These are phyloP conservation scores for Nannoperca obscura DNA, from an alignment of 2,797 vertebrate genomes.

Conservation along the genomic window DNA sequence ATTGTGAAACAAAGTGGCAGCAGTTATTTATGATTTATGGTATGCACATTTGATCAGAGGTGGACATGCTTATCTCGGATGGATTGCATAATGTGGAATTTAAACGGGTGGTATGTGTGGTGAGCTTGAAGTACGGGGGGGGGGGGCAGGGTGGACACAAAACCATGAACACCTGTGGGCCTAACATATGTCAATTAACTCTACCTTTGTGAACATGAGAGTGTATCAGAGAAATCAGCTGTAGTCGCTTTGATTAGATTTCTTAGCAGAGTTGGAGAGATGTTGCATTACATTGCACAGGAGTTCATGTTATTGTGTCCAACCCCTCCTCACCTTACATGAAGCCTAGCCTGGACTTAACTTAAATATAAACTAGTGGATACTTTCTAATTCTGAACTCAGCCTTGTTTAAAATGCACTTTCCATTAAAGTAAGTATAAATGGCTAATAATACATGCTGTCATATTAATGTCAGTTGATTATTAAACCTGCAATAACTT, in stretches of 20 bases:
- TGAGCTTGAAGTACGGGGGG: neutral
- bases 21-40: neutral
- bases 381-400: neutral
- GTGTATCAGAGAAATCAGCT: neutral
- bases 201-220: neutral
- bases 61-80: slow-evolving; percentile 24
- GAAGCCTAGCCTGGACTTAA: neutral
- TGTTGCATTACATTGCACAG: neutral
- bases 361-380: neutral
- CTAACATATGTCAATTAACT: neutral
- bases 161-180: neutral
- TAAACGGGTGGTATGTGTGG: slow-evolving; percentile 25
- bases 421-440: neutral
- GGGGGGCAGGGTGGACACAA: neutral
- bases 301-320: slow-evolving; percentile 1
- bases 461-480: neutral
- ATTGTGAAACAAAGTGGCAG: neutral
- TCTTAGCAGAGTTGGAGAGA: no score
- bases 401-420: rapidly evolving
- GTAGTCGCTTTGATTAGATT: neutral
- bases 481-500: neutral
- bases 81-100: slow-evolving; percentile 55
- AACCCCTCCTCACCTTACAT: neutral
- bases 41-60: neutral
- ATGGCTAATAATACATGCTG: neutral